phyloP scores from a whole-genome alignment of 2,113 vertebrate species.

The Mustelus asterias region DNA sequence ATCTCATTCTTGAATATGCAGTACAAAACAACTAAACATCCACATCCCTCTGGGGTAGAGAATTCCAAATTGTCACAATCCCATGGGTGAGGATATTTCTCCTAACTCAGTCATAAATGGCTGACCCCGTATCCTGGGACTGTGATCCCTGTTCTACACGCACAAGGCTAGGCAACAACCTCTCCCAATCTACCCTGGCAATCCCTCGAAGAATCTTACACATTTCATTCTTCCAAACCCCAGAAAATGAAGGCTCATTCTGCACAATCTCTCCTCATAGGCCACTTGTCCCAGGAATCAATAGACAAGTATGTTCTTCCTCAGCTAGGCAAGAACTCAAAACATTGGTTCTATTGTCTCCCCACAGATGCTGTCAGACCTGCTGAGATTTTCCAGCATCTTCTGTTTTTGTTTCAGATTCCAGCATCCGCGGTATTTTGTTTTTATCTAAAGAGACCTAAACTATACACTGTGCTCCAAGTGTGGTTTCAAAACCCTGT shows the following conservation, averaged over 20 bases:
- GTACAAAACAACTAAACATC: neutral
- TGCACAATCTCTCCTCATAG: neutral
- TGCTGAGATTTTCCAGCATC: too few species aligned
- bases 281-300: neutral
- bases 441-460: neutral
- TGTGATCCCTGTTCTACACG: neutral
- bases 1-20: too few species aligned
- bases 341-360: too few species aligned
- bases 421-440: too few species aligned
- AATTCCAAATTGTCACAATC: neutral
- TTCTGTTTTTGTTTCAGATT: too few species aligned
- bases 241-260: neutral
- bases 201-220: neutral
- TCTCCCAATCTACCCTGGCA: neutral
- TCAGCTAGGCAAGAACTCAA: neutral
- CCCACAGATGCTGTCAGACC: too few species aligned
- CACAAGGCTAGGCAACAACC: neutral
- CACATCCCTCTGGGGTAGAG: neutral
- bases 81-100: neutral
- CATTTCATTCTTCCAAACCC: neutral
- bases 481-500: neutral
- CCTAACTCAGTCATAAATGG: neutral
- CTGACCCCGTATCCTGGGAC: neutral
- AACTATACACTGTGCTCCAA: neutral
- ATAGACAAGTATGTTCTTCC: neutral